Evolutionary conservation across 2,797 vertebrate genomes (phyloP).

Genomic region (Enteromius fasciolatus): DNA sequence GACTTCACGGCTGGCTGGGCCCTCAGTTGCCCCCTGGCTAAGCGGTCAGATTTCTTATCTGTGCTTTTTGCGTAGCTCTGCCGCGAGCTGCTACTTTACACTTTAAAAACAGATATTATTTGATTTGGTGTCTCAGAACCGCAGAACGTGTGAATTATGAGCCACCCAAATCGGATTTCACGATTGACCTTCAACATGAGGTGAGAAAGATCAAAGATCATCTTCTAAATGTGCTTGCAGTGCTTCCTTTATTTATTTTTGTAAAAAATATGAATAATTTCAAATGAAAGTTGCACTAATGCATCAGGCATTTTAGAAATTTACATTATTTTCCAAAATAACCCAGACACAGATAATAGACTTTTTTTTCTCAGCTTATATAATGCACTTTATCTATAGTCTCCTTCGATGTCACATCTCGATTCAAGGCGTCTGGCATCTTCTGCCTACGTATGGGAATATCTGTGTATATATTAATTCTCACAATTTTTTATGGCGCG

Average conservation of each 20-base stretch:
- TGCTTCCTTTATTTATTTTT: not conserved
- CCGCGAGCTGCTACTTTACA: not conserved
- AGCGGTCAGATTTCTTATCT: slow-evolving; percentile 78
- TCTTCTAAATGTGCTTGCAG: too few relatives aligned
- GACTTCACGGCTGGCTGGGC: slow-evolving; percentile 91
- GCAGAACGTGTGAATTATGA: slow-evolving; percentile 80
- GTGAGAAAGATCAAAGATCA: slow-evolving; percentile 64
- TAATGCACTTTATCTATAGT: slow-evolving; percentile 6
- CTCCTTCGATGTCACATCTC: not conserved
- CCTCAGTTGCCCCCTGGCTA: slow-evolving; percentile 83
- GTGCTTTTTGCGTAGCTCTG: not conserved
- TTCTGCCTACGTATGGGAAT: slow-evolving; percentile 12
- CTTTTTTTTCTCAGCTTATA: not conserved
- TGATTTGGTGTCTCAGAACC: slow-evolving; percentile 77
- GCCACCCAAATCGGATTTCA: slow-evolving; percentile 89
- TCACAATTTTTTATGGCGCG: not conserved
- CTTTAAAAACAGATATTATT: not conserved
- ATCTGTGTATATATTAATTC: slow-evolving; percentile 10
- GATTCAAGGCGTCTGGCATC: not conserved
- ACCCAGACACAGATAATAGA: slow-evolving; percentile 4
- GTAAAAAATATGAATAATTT: slow-evolving; percentile 1
- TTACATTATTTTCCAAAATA: not conserved
- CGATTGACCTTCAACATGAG: slow-evolving; percentile 93
- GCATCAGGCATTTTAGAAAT: slow-evolving; percentile 16
- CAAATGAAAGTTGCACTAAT: not conserved